Percentiles rank a stretch among this genome's conserved stretches.
These are phyloP conservation scores for Thermophis baileyi DNA, from an alignment of 2,113 vertebrate species.

Conservation along the genomic window DNA sequence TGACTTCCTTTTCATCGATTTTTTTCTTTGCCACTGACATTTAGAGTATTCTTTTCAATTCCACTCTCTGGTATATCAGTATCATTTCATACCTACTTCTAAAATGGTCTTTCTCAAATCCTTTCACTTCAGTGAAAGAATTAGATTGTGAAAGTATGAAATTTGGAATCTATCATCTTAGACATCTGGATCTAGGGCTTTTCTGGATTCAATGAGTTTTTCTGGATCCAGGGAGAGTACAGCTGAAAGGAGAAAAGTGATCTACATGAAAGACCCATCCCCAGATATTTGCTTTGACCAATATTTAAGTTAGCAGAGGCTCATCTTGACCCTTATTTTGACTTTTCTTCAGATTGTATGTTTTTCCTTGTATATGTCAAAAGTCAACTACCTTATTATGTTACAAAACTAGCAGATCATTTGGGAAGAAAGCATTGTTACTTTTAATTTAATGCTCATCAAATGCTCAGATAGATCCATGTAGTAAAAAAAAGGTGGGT, in stretches of 20 bases:
- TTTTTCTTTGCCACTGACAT: not conserved
- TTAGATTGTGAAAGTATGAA: not conserved
- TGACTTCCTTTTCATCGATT: no score
- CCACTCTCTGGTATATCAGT: not conserved
- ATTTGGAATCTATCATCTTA: not conserved
- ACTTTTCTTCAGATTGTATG: not conserved
- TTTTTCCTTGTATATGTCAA: not conserved
- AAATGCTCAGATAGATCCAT: not conserved
- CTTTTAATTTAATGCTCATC: no score
- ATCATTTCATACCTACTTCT: not conserved
- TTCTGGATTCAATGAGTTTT: not conserved
- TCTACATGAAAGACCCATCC: not conserved
- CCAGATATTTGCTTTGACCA: not conserved
- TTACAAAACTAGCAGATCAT: not conserved
- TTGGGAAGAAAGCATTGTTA: not conserved
- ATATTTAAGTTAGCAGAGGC: not conserved
- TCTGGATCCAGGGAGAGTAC: not conserved
- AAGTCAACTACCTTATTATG: not conserved
- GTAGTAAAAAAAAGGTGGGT: not conserved
- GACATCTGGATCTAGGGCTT: not conserved
- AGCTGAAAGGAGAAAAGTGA: not conserved
- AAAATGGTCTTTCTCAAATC: not conserved
- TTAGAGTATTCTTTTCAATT: not conserved
- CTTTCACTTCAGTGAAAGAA: not conserved
- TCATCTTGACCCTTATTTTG: not conserved